phyloP scores from a whole-genome alignment of 1,140 invertebrate species.

The Penaeus chinensis region DNA sequence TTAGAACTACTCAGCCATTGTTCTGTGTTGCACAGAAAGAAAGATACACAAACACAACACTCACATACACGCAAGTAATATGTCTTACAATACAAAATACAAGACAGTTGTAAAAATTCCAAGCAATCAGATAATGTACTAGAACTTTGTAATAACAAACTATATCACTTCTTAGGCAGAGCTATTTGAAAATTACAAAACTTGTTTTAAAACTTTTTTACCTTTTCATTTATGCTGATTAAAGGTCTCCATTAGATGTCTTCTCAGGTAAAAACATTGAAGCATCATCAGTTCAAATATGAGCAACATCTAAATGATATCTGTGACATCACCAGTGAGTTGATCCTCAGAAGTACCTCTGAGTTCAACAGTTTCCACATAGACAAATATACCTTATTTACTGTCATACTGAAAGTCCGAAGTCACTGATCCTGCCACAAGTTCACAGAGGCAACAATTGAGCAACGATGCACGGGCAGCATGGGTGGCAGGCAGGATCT shows the following conservation, averaged over 20 bases:
- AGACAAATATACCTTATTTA: too few species aligned
- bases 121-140: neutral
- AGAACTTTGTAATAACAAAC: neutral
- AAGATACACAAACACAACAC: conserved; percentile 1
- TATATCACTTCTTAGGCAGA: too few species aligned
- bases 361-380: neutral
- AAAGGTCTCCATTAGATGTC: neutral
- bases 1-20: neutral
- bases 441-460: conserved; percentile 43
- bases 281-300: neutral
- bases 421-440: conserved; percentile 23
- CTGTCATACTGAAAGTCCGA: too few species aligned
- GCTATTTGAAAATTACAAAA: too few species aligned
- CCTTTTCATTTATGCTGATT: conserved; percentile 8
- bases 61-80: conserved; percentile 13
- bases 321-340: conserved; percentile 4
- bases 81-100: conserved; percentile 7
- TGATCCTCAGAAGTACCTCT: neutral
- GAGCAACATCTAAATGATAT: conserved; percentile 6
- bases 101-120: conserved; percentile 22
- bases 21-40: conserved; percentile 17
- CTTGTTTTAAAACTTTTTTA: neutral
- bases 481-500: conserved; percentile 34
- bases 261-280: too few species aligned
- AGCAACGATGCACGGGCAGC: conserved; percentile 47